Conservation (phyloP, 2,113 vertebrate genomes). For the Pongo pygmaeus region DNA sequence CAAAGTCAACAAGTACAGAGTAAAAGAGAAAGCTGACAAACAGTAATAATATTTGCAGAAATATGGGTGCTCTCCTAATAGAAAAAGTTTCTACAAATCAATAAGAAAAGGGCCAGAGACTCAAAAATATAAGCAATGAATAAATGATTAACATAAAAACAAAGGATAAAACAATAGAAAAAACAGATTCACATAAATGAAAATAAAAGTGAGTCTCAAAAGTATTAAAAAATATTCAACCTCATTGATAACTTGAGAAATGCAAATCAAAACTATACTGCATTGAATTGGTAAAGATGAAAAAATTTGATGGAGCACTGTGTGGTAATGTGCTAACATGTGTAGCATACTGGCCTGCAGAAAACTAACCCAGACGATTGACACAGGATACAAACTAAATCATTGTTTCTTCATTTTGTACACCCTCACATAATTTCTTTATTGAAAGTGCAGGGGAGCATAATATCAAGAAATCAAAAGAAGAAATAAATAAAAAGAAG, state of each 20-base stretch:
- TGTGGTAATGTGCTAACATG: not conserved
- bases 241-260: not conserved
- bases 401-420: not conserved
- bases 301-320: not conserved
- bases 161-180: not conserved
- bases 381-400: not conserved
- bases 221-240: not conserved
- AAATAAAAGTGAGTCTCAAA: not conserved
- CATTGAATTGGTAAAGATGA: not conserved
- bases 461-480: not conserved
- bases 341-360: not conserved
- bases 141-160: not conserved
- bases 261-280: not conserved
- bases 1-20: not conserved
- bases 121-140: not conserved
- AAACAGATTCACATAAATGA: not conserved
- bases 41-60: not conserved
- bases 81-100: not conserved
- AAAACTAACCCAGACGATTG: not conserved
- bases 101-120: not conserved
- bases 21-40: not conserved
- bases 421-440: not conserved
- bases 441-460: not conserved
- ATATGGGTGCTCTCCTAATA: not conserved
- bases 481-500: not conserved